These are phyloP conservation scores for Drosophila pandora DNA, from an alignment of 1,140 invertebrate genomes.

Conservation along the genomic window DNA sequence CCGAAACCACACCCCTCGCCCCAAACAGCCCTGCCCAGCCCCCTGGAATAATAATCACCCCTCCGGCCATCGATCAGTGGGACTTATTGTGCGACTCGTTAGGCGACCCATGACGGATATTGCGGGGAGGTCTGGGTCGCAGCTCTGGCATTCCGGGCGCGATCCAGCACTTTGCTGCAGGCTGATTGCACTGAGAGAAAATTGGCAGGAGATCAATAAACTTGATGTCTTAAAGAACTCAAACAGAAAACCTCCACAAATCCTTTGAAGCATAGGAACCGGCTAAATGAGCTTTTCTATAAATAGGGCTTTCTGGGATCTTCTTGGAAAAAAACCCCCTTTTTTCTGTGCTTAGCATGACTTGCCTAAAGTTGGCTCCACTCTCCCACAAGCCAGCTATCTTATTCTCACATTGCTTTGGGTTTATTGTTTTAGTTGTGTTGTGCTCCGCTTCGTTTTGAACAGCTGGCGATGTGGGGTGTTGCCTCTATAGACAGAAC, in stretches of 20 bases:
- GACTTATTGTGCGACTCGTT: conserved; percentile 40
- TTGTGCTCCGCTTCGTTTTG: conserved; percentile 34
- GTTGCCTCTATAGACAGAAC: conserved; percentile 25
- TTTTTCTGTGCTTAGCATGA: conserved; percentile 36
- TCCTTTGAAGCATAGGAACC: no score
- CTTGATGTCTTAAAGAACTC: neutral
- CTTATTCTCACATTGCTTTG: conserved; percentile 23
- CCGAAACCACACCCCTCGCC: neutral
- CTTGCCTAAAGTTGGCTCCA: conserved; percentile 38
- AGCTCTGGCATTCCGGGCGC: conserved; percentile 21
- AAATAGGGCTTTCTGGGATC: neutral
- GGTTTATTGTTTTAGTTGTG: conserved; percentile 54
- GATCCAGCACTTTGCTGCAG: conserved; percentile 3
- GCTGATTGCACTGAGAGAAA: conserved; percentile 22
- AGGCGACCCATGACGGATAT: conserved; percentile 45
- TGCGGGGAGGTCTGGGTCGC: conserved; percentile 37
- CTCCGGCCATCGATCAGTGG: conserved; percentile 41
- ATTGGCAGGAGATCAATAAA: neutral
- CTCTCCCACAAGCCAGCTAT: conserved; percentile 13
- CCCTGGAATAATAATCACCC: conserved; percentile 15
- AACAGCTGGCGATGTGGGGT: conserved; percentile 36
- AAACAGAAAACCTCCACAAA: no score
- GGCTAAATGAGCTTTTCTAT: neutral
- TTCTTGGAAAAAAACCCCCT: neutral
- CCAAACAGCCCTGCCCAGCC: neutral